Evolutionary conservation across 2,113 vertebrate genomes (phyloP), one percentile per base, ranked within the genome.

Genomic region (Nerophis ophidion): DNA sequence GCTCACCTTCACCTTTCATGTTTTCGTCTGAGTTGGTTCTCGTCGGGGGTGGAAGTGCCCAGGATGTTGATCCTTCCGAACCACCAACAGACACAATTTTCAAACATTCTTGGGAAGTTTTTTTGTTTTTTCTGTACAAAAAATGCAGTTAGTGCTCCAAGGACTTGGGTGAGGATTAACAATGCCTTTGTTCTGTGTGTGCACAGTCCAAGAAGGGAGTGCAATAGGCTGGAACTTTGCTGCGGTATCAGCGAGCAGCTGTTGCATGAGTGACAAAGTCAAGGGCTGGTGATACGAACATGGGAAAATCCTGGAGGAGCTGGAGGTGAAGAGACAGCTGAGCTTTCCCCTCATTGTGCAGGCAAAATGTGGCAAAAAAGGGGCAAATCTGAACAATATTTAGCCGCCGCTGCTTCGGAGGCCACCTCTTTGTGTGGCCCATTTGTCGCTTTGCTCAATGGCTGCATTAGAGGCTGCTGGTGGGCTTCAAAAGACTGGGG

Each of bases 251-350:
- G 88, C 82, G 59, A 70, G 86, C 92, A 94, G 92, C 92, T 95
- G 92, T 91, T 92, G 86, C 77, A 79, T 86, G 89, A 93, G 90
- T 93, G 91, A 92, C 91, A 89, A 92, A 91, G 83, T 90, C 90
- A 87, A 93, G 90, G 85, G 87, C 89, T 90, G 73, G 68, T 76
- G 91, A 91, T 91, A 90, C 75, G 89, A 91, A 90, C 90, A 91
- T 91, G 91, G 89, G 91, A 93, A 93, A 91, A 90, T 87, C 81
- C 79, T 82, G 81, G 74, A 80, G 78, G 66, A 79, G 77, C 71
- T 83, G 77, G 81, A 83, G 77, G 86, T 86, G 82, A 88, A 89
- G 88, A 91, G 87, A 81, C 77, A 73, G 89, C 89, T 91, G 75
- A 84, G 76, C 55, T 55, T 54, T 66, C 66, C 33, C 33, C 60